These are phyloP conservation scores for Paramuricea clavata DNA, from an alignment of 92 coral and sea anemone species.

Conservation along the genomic window DNA sequence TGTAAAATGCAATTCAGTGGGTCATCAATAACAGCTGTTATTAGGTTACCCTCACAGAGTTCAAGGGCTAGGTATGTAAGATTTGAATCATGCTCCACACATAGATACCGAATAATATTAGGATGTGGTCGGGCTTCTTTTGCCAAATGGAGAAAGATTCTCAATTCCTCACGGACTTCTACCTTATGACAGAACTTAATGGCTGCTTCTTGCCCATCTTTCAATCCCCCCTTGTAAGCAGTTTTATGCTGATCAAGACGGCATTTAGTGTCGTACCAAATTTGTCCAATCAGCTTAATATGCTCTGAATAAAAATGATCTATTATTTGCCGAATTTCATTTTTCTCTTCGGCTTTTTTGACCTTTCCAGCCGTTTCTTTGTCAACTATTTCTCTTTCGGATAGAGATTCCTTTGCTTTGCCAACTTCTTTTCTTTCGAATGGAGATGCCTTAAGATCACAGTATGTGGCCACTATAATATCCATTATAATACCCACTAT, in stretches of 20 bases:
- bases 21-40: background rate
- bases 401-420: too few relatives aligned
- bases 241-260: background rate
- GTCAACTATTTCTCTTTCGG: too few relatives aligned
- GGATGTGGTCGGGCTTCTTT: constrained; percentile 13
- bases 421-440: too few relatives aligned
- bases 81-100: background rate
- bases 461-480: too few relatives aligned
- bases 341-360: too few relatives aligned
- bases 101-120: constrained; percentile 31
- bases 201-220: background rate
- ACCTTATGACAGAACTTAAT: background rate
- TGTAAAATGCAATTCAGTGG: constrained; percentile 17
- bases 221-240: background rate
- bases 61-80: constrained; percentile 51
- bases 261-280: background rate
- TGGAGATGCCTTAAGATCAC: too few relatives aligned
- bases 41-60: constrained; percentile 38
- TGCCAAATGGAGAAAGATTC: background rate
- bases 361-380: too few relatives aligned
- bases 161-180: constrained; percentile 18
- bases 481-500: too few relatives aligned
- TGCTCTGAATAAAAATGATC: too few relatives aligned
- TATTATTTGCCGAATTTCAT: too few relatives aligned
- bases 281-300: background rate